Conservation (phyloP, 2,113 vertebrate genomes). For the Pipra filicauda region DNA sequence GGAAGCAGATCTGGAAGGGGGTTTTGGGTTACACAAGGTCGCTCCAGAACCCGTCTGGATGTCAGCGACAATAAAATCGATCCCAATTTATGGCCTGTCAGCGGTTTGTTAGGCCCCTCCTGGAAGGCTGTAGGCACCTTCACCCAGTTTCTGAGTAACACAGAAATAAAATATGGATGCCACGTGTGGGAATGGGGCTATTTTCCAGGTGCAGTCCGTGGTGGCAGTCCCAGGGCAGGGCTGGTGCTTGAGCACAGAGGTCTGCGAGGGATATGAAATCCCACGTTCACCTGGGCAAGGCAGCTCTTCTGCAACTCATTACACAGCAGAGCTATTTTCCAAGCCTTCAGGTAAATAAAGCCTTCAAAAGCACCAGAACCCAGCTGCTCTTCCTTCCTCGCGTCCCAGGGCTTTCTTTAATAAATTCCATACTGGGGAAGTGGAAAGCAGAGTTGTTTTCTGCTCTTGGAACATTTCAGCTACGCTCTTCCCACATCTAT, state of each 20-base stretch:
- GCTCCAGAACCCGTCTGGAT: neutral
- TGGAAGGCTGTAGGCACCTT: neutral
- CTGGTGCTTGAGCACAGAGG: neutral
- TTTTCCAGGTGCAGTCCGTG: neutral
- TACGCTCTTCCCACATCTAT: accelerated
- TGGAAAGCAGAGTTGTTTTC: neutral
- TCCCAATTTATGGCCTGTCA: neutral
- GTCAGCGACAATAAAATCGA: accelerated
- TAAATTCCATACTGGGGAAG: neutral
- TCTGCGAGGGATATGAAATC: neutral
- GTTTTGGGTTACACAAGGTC: neutral
- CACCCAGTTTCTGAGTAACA: neutral
- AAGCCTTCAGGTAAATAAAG: slow-evolving; percentile 47
- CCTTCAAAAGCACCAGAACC: neutral
- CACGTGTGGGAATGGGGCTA: neutral
- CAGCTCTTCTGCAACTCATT: neutral
- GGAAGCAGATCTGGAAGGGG: neutral
- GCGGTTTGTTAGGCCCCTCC: neutral
- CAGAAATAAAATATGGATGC: neutral
- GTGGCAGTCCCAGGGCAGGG: neutral
- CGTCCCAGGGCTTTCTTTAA: neutral
- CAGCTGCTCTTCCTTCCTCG: neutral
- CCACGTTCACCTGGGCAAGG: neutral
- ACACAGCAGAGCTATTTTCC: neutral
- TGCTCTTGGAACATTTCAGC: neutral